These are phyloP conservation scores for Calliopsis andreniformis DNA, from an alignment of 1,140 invertebrate genomes.

Conservation along the genomic window DNA sequence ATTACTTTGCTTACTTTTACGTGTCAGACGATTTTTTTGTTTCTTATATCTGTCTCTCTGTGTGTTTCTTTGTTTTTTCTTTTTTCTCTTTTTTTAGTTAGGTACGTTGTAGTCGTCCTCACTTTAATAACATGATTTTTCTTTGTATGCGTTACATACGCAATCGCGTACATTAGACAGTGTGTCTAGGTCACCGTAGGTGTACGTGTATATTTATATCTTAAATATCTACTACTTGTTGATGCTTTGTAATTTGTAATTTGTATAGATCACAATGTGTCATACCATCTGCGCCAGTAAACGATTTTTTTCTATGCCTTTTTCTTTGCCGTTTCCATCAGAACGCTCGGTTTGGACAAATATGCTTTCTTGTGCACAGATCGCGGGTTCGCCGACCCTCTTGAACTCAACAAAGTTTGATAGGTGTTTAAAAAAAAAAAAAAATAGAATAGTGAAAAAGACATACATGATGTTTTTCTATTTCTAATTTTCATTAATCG, in stretches of 20 bases:
- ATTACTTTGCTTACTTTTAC: constrained; percentile 70
- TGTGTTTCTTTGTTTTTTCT: constrained; percentile 41
- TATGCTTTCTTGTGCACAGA: constrained; percentile 54
- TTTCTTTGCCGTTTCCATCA: constrained; percentile 64
- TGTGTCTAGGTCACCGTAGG: constrained; percentile 50
- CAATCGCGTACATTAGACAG: constrained; percentile 12
- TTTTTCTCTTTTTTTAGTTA: constrained; percentile 54
- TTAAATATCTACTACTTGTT: constrained; percentile 79
- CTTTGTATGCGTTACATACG: constrained; percentile 39
- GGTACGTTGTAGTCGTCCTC: constrained; percentile 72
- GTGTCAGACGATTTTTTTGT: constrained; percentile 65
- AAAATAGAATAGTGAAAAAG: not conserved
- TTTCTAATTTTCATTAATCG: not conserved
- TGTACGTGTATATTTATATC: constrained; percentile 65
- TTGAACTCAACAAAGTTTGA: constrained; percentile 54
- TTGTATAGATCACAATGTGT: constrained; percentile 80
- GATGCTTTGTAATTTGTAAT: constrained; percentile 77
- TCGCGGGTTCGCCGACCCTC: constrained; percentile 46
- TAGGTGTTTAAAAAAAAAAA: constrained; percentile 18
- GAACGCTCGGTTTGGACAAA: constrained; percentile 64
- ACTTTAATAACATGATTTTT: constrained; percentile 57
- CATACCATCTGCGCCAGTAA: constrained; percentile 77
- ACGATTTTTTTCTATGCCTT: constrained; percentile 67
- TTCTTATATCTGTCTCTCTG: constrained; percentile 36
- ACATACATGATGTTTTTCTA: too few relatives aligned